phyloP scores from a whole-genome alignment of 2,113 vertebrate genomes.

The Nicator chloris region DNA sequence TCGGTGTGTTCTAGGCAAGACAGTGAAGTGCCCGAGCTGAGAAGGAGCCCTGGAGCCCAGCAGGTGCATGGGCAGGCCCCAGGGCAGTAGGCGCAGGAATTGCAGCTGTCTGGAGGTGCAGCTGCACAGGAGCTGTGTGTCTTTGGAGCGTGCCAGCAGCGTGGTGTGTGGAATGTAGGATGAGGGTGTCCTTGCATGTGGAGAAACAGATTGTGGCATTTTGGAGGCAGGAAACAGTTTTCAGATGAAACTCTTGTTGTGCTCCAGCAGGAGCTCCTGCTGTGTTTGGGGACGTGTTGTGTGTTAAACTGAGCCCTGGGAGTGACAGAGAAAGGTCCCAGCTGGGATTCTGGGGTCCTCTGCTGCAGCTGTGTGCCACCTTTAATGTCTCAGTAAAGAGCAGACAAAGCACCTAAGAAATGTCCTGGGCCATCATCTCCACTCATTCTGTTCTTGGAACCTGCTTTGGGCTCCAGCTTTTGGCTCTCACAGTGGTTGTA shows the following conservation, averaged over 20 bases:
- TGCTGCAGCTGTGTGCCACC: rapidly evolving
- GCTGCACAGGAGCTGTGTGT: background rate
- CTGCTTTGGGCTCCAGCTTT: background rate
- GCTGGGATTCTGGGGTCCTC: background rate
- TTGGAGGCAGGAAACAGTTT: background rate
- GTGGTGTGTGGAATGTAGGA: background rate
- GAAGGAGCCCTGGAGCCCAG: background rate
- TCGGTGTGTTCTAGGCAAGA: background rate
- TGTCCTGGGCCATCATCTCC: too few relatives aligned
- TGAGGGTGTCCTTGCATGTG: background rate
- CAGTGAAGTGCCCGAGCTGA: background rate
- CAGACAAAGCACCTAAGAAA: background rate
- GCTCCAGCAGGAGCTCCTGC: background rate
- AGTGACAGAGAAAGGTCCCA: background rate
- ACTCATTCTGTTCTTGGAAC: rapidly evolving
- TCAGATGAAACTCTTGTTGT: background rate
- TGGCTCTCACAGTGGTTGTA: background rate
- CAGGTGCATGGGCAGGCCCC: background rate
- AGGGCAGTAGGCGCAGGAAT: background rate
- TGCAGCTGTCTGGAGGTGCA: background rate
- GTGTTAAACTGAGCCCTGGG: background rate
- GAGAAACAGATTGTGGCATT: background rate
- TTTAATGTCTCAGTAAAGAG: background rate
- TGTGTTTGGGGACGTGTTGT: background rate
- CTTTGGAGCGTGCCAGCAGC: background rate